A percentile compares a stretch with the other conserved stretches of the same genome.
Conservation (phyloP, 2,888 invertebrate species). For the Andrena minutula region DNA sequence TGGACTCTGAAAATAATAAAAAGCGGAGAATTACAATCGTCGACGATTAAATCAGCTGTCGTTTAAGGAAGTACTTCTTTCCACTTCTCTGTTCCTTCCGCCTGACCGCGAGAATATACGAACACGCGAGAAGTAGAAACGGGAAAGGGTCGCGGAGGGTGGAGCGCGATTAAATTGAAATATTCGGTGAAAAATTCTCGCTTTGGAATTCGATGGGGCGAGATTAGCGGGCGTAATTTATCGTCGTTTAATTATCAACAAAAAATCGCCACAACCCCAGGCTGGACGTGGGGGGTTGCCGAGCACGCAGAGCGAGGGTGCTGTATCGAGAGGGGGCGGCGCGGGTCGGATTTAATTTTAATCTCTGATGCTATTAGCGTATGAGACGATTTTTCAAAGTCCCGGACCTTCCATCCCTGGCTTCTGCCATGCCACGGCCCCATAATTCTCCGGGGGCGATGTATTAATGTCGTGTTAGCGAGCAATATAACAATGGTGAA, state of each 20-base stretch:
- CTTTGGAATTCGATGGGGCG: constrained; percentile 57
- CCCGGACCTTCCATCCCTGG: constrained; percentile 43
- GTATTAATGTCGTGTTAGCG: constrained; percentile 82
- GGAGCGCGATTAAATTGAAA: constrained; percentile 49
- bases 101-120: constrained; percentile 23
- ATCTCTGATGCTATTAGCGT: constrained; percentile 77
- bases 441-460: constrained; percentile 78
- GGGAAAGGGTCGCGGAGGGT: not conserved
- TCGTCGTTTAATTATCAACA: constrained; percentile 71
- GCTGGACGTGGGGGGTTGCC: constrained; percentile 3
- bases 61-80: constrained; percentile 16
- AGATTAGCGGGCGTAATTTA: constrained; percentile 63
- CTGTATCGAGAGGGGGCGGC: constrained; percentile 49
- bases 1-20: not conserved
- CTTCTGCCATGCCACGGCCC: constrained; percentile 75
- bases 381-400: constrained; percentile 79
- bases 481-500: constrained; percentile 80
- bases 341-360: constrained; percentile 77
- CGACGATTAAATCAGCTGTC: not conserved
- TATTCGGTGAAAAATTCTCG: constrained; percentile 58
- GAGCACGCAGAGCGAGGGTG: constrained; percentile 33
- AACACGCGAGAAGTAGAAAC: constrained; percentile 27
- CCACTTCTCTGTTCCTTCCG: not conserved
- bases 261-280: constrained; percentile 59
- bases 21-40: not conserved